Conservation (phyloP, 2,113 vertebrate genomes). For the Raphicerus campestris region DNA sequence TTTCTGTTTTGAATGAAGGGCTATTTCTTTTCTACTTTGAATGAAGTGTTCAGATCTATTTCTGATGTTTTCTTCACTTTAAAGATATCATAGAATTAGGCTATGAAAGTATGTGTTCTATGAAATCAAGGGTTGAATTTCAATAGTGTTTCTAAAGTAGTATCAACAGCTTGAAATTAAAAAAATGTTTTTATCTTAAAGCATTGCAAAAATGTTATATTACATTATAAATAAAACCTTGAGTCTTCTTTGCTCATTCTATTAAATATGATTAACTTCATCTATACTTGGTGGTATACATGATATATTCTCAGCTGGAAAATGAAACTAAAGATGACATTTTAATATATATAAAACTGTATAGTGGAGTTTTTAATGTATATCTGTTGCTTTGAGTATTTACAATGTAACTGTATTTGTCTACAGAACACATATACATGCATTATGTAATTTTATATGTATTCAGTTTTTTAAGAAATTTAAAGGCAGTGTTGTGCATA, state of each 20-base stretch:
- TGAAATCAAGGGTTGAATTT: background rate
- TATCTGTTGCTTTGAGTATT: slow-evolving; percentile 10
- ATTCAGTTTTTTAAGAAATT: background rate
- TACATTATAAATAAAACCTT: background rate
- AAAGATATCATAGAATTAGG: slow-evolving; percentile 21
- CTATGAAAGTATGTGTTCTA: background rate
- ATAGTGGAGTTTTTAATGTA: background rate
- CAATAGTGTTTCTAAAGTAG: background rate
- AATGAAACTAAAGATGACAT: background rate
- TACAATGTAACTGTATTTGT: slow-evolving; percentile 12
- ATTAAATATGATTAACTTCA: background rate
- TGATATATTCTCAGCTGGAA: background rate
- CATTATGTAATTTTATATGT: background rate
- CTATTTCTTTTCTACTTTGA: slow-evolving; percentile 30
- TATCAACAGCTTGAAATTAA: background rate
- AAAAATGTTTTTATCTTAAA: slow-evolving; percentile 24
- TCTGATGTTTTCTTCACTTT: slow-evolving; percentile 9
- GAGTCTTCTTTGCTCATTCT: background rate
- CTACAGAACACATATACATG: background rate
- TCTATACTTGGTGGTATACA: background rate
- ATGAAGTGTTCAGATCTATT: background rate
- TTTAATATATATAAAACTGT: slow-evolving; percentile 3
- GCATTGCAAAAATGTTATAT: background rate
- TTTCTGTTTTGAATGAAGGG: background rate
- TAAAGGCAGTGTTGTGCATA: background rate